A percentile compares a stretch with the other conserved stretches of the same genome.
Evolutionary conservation across 2,888 invertebrate species (phyloP).

Genomic region (Lasiommata megera): DNA sequence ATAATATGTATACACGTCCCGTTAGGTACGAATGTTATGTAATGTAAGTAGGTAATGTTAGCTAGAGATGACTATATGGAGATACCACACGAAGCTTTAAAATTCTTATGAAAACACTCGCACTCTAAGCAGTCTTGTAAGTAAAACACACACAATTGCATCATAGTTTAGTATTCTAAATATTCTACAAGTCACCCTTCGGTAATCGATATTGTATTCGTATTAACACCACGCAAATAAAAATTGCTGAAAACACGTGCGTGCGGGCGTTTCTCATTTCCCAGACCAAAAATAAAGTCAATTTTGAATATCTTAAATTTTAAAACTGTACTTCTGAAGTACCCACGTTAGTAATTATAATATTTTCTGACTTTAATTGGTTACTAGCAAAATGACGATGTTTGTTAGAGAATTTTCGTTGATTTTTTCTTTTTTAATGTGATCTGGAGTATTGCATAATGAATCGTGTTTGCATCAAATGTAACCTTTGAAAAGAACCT

Average conservation of each 20-base stretch:
- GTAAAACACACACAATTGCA: conserved; percentile 56
- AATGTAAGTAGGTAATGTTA: conserved; percentile 74
- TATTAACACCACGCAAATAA: neutral
- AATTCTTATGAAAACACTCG: conserved; percentile 81
- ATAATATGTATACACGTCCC: conserved; percentile 81
- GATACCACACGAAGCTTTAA: conserved; percentile 81
- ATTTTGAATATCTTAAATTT: conserved; percentile 69
- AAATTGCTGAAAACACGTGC: neutral
- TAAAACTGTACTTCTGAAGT: conserved; percentile 61
- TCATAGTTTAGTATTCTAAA: conserved; percentile 44
- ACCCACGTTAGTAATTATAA: conserved; percentile 52
- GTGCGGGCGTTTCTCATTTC: conserved; percentile 54
- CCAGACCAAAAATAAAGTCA: conserved; percentile 73
- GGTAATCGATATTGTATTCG: neutral
- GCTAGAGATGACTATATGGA: conserved; percentile 73
- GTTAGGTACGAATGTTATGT: conserved; percentile 81
- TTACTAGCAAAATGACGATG: conserved; percentile 49
- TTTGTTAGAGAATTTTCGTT: conserved; percentile 58
- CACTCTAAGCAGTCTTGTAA: conserved; percentile 74
- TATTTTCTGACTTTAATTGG: conserved; percentile 48
- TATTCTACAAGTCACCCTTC: conserved; percentile 19
- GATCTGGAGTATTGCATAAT: conserved; percentile 65
- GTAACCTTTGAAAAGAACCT: conserved; percentile 38
- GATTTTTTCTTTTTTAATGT: conserved; percentile 78
- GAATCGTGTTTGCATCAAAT: conserved; percentile 28